These are phyloP conservation scores for Nannobrachium achirus DNA, from an alignment of 2,113 vertebrate genomes.

Conservation along the genomic window DNA sequence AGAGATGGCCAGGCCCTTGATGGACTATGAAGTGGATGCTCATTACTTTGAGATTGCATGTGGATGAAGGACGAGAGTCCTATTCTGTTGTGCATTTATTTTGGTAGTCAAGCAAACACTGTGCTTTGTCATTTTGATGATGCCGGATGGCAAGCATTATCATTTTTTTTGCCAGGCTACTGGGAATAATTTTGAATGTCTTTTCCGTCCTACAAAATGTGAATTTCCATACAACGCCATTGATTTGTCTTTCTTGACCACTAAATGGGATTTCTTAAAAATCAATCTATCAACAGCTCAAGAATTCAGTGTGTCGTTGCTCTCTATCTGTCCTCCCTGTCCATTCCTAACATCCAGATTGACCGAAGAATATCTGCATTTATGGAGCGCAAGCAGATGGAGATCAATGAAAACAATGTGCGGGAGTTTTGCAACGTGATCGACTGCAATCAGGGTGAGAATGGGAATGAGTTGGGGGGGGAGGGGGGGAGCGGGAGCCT, in stretches of 20 bases:
- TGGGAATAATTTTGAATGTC: slow-evolving; percentile 58
- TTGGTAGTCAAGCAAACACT: slow-evolving; percentile 77
- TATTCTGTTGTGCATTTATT: slow-evolving; percentile 81
- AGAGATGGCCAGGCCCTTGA: slow-evolving; percentile 81
- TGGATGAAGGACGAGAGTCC: slow-evolving; percentile 80
- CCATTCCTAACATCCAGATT: slow-evolving; percentile 83
- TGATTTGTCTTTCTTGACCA: slow-evolving; percentile 30
- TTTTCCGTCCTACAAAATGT: slow-evolving; percentile 33
- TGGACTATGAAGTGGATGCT: slow-evolving; percentile 85
- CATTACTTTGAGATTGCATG: slow-evolving; percentile 85
- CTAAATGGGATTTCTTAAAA: slow-evolving; percentile 26
- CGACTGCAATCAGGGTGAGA: slow-evolving; percentile 99
- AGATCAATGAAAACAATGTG: slow-evolving; percentile 99
- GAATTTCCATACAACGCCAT: slow-evolving; percentile 33
- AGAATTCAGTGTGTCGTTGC: slow-evolving; percentile 63
- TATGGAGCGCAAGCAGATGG: slow-evolving; percentile 99
- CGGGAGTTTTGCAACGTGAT: slow-evolving; percentile 99
- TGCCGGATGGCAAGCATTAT: slow-evolving; percentile 40
- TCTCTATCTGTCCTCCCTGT: slow-evolving; percentile 46
- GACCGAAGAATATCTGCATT: slow-evolving; percentile 99
- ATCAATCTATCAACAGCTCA: slow-evolving; percentile 68
- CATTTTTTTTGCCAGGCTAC: slow-evolving; percentile 57
- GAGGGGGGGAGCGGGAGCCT: slow-evolving; percentile 68
- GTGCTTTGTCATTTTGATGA: slow-evolving; percentile 66
- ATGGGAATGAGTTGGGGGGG: slow-evolving; percentile 56